These are phyloP conservation scores for Euglossa dilemma DNA, from an alignment of 1,140 invertebrate genomes.

Conservation along the genomic window DNA sequence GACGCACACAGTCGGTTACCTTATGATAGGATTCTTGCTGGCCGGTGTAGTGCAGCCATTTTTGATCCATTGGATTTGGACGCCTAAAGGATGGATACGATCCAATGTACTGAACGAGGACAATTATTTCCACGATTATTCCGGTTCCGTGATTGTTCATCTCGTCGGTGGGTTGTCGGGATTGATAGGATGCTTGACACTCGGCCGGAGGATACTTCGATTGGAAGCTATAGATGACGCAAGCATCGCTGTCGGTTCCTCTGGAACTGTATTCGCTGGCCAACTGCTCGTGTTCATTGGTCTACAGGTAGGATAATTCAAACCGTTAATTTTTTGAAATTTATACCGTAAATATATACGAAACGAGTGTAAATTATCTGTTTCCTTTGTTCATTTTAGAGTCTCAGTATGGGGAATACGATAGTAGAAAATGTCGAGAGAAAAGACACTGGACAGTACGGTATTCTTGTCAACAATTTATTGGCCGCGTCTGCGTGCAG, in stretches of 20 bases:
- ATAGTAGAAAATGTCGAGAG: not conserved
- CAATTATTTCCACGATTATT: conserved; percentile 57
- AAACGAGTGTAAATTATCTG: not conserved
- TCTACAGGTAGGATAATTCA: conserved; percentile 62
- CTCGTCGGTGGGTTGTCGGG: conserved; percentile 67
- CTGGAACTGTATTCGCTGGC: conserved; percentile 60
- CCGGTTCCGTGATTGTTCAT: conserved; percentile 63
- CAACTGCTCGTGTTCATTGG: conserved; percentile 68
- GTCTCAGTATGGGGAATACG: conserved; percentile 28
- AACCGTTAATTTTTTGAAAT: not conserved
- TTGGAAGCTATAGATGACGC: conserved; percentile 65
- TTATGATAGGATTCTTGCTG: conserved; percentile 53
- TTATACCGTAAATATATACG: not conserved
- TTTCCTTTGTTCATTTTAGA: conserved; percentile 30
- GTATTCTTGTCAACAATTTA: conserved; percentile 66
- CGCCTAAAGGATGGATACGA: conserved; percentile 66
- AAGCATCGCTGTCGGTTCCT: conserved; percentile 57
- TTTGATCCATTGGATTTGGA: conserved; percentile 72
- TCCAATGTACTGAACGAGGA: conserved; percentile 34
- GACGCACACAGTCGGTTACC: conserved; percentile 63
- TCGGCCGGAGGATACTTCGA: conserved; percentile 67
- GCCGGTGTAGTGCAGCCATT: conserved; percentile 67
- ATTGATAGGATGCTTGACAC: conserved; percentile 62
- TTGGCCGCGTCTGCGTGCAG: conserved; percentile 65
- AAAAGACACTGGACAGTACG: not conserved